A percentile compares a stretch with the other conserved stretches of the same genome.
phyloP scores from a whole-genome alignment of 2,888 invertebrate species.

The Drosophila gaucha region DNA sequence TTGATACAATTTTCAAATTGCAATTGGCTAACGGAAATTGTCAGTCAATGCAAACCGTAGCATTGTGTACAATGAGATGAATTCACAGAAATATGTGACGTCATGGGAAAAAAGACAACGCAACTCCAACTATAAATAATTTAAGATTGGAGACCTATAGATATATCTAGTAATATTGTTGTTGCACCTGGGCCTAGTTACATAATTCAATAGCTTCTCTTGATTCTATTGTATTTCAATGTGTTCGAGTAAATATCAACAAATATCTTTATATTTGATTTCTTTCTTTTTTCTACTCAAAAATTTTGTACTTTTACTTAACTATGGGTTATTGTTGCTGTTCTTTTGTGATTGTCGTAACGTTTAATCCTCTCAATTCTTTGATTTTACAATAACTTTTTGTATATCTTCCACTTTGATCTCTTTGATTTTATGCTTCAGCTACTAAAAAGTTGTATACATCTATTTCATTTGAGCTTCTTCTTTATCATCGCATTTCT shows the following conservation, averaged over 20 bases:
- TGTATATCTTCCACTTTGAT: not conserved
- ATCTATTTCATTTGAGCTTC: not conserved
- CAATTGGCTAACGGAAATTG: conserved; percentile 51
- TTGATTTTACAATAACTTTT: not conserved
- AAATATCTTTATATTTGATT: not conserved
- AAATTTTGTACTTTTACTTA: not conserved
- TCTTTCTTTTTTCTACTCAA: not conserved
- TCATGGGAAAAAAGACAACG: no score
- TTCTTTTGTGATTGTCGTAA: not conserved
- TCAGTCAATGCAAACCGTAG: no score
- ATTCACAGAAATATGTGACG: no score
- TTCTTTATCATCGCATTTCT: not conserved
- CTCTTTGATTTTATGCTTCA: no score
- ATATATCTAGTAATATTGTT: no score
- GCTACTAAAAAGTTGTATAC: not conserved
- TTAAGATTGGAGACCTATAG: no score
- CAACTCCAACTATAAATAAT: not conserved
- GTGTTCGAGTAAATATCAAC: no score
- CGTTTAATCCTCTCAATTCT: not conserved
- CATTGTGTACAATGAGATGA: no score
- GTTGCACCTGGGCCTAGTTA: no score
- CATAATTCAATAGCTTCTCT: no score
- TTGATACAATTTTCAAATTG: conserved; percentile 61
- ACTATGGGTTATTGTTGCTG: not conserved
- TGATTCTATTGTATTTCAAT: no score